phyloP scores from a whole-genome alignment of 2,888 invertebrate genomes.

The Danaus chrysippus region DNA sequence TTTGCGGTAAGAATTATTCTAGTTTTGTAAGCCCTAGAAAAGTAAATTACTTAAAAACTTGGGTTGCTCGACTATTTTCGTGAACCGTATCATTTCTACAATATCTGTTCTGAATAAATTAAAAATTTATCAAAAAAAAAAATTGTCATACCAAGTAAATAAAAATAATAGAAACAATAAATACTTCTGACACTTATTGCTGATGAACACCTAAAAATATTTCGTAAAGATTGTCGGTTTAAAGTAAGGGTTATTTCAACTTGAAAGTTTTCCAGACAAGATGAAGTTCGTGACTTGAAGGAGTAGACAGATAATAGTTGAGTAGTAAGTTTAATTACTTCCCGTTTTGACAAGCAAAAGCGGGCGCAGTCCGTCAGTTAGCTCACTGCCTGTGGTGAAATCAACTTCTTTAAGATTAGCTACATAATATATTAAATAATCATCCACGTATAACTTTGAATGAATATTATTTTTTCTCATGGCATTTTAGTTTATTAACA shows the following conservation, averaged over 20 bases:
- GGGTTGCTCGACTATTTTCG: neutral
- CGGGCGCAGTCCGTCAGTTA: neutral
- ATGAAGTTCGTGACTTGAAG: constrained; percentile 56
- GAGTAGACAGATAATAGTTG: constrained; percentile 65
- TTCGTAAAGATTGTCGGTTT: constrained; percentile 47
- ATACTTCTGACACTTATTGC: neutral
- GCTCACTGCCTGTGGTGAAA: neutral
- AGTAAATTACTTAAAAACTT: neutral
- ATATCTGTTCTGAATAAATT: neutral
- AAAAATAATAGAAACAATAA: neutral
- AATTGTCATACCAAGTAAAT: neutral
- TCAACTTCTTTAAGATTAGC: neutral
- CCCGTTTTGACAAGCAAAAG: constrained; percentile 37
- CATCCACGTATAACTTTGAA: neutral
- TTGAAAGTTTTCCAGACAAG: constrained; percentile 59
- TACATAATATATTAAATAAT: neutral
- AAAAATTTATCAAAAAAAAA: neutral
- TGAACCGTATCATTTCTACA: too few species aligned
- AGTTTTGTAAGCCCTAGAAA: neutral
- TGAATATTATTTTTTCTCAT: too few species aligned
- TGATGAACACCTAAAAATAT: neutral
- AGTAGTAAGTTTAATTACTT: constrained; percentile 73
- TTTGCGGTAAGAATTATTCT: neutral
- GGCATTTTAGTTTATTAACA: too few species aligned
- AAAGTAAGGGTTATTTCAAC: constrained; percentile 44